These are phyloP conservation scores for Chloroceryle inda DNA, from an alignment of 2,797 vertebrate species.

Conservation along the genomic window DNA sequence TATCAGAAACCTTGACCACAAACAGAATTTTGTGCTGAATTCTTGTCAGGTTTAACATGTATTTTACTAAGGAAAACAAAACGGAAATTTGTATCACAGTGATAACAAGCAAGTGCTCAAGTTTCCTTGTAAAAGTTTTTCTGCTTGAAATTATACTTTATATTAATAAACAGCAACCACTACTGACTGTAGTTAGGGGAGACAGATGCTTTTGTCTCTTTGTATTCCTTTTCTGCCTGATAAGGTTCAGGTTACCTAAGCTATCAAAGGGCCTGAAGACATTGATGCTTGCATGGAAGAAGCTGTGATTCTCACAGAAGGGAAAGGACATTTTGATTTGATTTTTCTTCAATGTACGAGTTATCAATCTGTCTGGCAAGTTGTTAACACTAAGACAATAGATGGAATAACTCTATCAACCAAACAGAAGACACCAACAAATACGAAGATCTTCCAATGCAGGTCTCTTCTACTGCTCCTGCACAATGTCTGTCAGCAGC, in stretches of 20 bases:
- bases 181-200: neutral
- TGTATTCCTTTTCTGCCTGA: neutral
- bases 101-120: neutral
- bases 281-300: neutral
- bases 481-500: neutral
- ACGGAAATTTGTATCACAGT: neutral
- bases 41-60: neutral
- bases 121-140: neutral
- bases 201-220: neutral
- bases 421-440: neutral
- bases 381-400: neutral
- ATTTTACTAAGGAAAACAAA: neutral
- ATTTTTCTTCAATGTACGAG: neutral
- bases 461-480: neutral
- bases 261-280: neutral
- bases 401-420: neutral
- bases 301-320: neutral
- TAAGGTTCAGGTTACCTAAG: neutral
- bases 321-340: fast-evolving
- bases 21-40: neutral
- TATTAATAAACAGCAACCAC: neutral
- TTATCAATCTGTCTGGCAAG: neutral
- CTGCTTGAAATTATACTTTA: neutral
- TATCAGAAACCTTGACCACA: neutral
- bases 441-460: neutral